phyloP scores from a whole-genome alignment of 1,140 invertebrate genomes.

The Pogonus chalceus region DNA sequence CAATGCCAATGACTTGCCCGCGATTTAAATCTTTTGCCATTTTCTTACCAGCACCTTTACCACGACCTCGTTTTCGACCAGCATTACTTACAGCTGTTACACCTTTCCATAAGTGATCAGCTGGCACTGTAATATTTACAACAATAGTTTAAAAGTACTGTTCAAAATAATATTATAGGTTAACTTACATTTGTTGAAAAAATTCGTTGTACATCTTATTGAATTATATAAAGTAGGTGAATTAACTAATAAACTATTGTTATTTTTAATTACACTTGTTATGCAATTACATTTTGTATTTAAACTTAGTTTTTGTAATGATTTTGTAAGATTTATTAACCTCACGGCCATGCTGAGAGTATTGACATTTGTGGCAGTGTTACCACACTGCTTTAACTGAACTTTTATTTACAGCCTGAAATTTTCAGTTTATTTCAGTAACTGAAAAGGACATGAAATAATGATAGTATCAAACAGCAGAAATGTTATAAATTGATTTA shows the following conservation, averaged over 20 bases:
- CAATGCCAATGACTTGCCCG: constrained; percentile 82
- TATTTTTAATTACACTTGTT: constrained; percentile 14
- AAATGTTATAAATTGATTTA: too few relatives aligned
- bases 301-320: constrained; percentile 29
- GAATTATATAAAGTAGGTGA: constrained; percentile 18
- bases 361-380: constrained; percentile 1
- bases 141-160: constrained; percentile 8
- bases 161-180: not conserved
- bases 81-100: constrained; percentile 92
- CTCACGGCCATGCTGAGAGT: constrained; percentile 21
- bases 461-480: too few relatives aligned
- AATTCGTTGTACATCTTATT: constrained; percentile 32
- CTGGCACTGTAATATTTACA: constrained; percentile 49
- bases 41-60: constrained; percentile 63
- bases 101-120: constrained; percentile 84
- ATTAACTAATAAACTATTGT: constrained; percentile 10
- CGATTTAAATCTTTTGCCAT: constrained; percentile 75
- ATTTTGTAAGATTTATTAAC: constrained; percentile 28
- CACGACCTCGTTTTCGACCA: constrained; percentile 87
- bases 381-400: too few relatives aligned
- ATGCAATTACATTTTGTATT: constrained; percentile 19
- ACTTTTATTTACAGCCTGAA: too few relatives aligned
- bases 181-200: constrained; percentile 44
- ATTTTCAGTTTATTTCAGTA: too few relatives aligned
- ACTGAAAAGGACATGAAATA: too few relatives aligned